phyloP scores from a whole-genome alignment of 2,113 vertebrate genomes.

The Upupa epops region DNA sequence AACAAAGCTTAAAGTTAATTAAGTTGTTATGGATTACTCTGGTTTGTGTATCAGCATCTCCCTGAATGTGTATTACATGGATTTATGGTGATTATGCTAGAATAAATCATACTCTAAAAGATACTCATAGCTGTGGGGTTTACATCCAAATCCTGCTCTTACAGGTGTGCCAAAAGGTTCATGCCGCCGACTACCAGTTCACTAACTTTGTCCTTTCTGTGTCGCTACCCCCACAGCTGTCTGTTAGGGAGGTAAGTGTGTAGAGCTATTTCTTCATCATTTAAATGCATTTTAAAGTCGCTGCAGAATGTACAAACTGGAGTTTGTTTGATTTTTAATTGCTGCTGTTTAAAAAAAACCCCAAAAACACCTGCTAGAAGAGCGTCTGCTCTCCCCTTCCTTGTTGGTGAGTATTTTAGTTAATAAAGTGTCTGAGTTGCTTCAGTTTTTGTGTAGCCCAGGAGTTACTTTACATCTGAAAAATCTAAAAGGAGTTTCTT shows the following conservation, averaged over 20 bases:
- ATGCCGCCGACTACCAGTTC: slow-evolving; percentile 83
- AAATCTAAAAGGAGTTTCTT: slow-evolving; percentile 23
- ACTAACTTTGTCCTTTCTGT: slow-evolving; percentile 88
- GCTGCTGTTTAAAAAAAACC: background rate
- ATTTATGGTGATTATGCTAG: background rate
- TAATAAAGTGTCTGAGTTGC: background rate
- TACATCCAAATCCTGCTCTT: slow-evolving; percentile 16
- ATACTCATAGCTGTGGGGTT: background rate
- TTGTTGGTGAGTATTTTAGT: background rate
- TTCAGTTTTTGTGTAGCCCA: background rate
- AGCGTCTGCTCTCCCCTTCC: background rate
- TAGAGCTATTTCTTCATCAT: background rate
- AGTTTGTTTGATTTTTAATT: slow-evolving; percentile 17
- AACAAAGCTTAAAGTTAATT: too few relatives aligned
- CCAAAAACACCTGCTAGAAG: background rate
- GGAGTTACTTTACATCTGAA: slow-evolving; percentile 21
- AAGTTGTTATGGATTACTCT: too few relatives aligned
- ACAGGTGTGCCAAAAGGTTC: slow-evolving; percentile 87
- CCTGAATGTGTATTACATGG: background rate
- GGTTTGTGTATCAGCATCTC: too few relatives aligned
- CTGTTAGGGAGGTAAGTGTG: slow-evolving; percentile 90
- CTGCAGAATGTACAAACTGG: background rate
- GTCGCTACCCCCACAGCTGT: slow-evolving; percentile 92
- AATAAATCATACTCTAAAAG: background rate
- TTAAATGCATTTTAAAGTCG: background rate